These are phyloP conservation scores for Lordiphosa collinella DNA, from an alignment of 1,140 invertebrate genomes.

Conservation along the genomic window DNA sequence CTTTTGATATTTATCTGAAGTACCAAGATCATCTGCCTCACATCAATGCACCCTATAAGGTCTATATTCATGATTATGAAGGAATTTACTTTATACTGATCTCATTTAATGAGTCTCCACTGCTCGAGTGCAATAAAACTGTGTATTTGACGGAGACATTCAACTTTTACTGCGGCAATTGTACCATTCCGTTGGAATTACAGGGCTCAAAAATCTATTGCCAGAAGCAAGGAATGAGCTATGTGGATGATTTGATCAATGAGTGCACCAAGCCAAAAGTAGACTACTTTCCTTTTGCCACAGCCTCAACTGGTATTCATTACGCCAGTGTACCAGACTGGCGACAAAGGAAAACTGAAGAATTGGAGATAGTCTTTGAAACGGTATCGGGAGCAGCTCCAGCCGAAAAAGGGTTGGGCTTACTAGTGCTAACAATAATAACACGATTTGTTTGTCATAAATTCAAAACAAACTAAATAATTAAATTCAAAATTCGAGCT, in stretches of 20 bases:
- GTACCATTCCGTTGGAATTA: neutral
- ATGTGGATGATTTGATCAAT: conserved; percentile 1
- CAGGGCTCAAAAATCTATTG: conserved; percentile 2
- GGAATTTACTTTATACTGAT: neutral
- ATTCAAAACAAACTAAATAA: neutral
- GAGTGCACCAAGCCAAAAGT: neutral
- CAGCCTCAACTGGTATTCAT: neutral
- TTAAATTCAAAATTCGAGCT: conserved; percentile 11
- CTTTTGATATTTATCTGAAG: neutral
- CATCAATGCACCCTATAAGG: conserved; percentile 4
- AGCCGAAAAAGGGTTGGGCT: neutral
- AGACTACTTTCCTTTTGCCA: neutral
- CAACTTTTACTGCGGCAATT: conserved; percentile 4
- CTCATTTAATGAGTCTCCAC: neutral
- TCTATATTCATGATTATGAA: neutral
- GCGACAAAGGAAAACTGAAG: neutral
- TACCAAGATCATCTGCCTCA: conserved; percentile 2
- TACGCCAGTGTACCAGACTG: neutral
- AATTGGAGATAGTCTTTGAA: neutral
- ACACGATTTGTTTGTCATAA: conserved; percentile 3
- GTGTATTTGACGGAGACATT: neutral
- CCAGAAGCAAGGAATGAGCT: neutral
- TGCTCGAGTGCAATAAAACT: neutral
- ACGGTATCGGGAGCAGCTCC: too few relatives aligned
- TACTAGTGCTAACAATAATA: neutral